These are phyloP conservation scores for Gallinago paraguaiae DNA, from an alignment of 2,113 vertebrate genomes.

Conservation along the genomic window DNA sequence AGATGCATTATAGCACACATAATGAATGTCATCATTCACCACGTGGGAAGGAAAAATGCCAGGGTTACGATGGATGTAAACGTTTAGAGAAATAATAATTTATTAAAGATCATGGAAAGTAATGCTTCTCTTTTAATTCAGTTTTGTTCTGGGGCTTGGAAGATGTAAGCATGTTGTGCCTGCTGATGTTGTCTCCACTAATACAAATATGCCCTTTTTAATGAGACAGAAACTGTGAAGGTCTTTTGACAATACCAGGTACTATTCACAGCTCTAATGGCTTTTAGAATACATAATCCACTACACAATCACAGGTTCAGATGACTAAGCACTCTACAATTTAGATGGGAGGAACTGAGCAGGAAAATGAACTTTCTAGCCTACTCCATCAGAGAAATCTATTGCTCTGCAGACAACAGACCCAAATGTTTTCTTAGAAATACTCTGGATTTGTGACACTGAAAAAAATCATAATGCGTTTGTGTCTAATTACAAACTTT, in stretches of 20 bases:
- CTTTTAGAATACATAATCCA: conserved; percentile 24
- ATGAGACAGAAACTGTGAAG: background rate
- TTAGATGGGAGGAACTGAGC: background rate
- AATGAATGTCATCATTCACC: background rate
- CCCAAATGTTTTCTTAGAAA: background rate
- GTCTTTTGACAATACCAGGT: background rate
- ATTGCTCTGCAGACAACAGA: background rate
- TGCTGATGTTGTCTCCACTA: background rate
- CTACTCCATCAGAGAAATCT: background rate
- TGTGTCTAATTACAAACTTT: background rate
- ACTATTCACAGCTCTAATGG: background rate
- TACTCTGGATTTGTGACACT: background rate
- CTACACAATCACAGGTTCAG: conserved; percentile 5
- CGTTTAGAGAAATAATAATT: background rate
- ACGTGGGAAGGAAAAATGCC: background rate
- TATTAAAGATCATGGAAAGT: background rate
- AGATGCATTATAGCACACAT: background rate
- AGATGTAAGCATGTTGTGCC: background rate
- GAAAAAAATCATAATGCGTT: background rate
- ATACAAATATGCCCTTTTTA: background rate
- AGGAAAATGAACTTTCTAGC: conserved; percentile 14
- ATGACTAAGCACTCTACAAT: conserved; percentile 7
- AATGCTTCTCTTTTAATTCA: background rate
- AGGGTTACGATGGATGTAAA: background rate
- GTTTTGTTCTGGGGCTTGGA: background rate